Conservation (phyloP, 2,888 invertebrate genomes). For the Eristalis intricaria region DNA sequence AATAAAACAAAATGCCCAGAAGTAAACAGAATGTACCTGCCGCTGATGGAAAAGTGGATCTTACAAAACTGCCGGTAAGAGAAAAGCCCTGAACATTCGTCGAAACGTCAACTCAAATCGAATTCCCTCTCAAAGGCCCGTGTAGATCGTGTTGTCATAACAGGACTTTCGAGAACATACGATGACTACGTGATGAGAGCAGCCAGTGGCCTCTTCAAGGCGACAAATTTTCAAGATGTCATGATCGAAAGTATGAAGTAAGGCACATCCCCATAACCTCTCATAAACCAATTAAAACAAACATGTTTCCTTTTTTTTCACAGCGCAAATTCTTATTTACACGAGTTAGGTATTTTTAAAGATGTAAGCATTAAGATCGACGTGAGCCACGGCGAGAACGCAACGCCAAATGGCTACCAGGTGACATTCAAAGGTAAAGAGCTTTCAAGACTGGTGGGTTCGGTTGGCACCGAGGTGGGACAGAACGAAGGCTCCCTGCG, state of each 20-base stretch:
- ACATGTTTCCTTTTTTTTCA: slow-evolving; percentile 51
- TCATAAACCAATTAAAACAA: not conserved
- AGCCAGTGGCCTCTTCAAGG: slow-evolving; percentile 91
- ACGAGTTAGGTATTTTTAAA: slow-evolving; percentile 93
- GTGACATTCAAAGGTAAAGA: slow-evolving; percentile 93
- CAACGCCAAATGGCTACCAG: slow-evolving; percentile 91
- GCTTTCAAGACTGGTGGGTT: slow-evolving; percentile 90
- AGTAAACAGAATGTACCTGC: slow-evolving; percentile 60
- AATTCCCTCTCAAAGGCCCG: slow-evolving; percentile 83
- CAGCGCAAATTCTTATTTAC: slow-evolving; percentile 88
- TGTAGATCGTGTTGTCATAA: slow-evolving; percentile 92
- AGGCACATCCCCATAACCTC: slow-evolving; percentile 25
- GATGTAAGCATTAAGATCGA: slow-evolving; percentile 93
- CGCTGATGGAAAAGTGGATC: slow-evolving; percentile 72
- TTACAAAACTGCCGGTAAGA: slow-evolving; percentile 74
- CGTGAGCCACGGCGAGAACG: slow-evolving; percentile 89
- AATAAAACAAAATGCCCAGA: slow-evolving; percentile 41
- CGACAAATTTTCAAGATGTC: slow-evolving; percentile 93
- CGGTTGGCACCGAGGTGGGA: slow-evolving; percentile 92
- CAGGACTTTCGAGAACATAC: slow-evolving; percentile 92
- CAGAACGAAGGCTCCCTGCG: slow-evolving; percentile 94
- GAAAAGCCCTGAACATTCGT: not conserved
- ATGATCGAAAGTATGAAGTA: slow-evolving; percentile 86
- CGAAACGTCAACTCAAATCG: not conserved
- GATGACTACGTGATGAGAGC: slow-evolving; percentile 92